Percentiles rank a stretch among this genome's conserved stretches.
phyloP scores from a whole-genome alignment of 1,140 invertebrate genomes.

The Hypsibius dujardini region DNA sequence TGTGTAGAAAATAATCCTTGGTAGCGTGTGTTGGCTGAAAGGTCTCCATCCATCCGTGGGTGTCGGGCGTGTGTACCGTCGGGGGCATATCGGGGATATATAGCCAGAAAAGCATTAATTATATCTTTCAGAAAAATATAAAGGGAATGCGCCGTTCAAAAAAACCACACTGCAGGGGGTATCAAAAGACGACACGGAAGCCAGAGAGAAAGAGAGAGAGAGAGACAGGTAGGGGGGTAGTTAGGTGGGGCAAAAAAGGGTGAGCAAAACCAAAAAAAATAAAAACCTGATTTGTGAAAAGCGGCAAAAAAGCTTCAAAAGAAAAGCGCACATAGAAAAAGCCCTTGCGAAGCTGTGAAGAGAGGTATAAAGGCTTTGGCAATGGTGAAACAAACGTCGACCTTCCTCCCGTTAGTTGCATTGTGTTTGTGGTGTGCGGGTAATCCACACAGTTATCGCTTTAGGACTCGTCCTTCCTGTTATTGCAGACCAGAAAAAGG shows the following conservation, averaged over 20 bases:
- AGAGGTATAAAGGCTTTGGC: constrained; percentile 7
- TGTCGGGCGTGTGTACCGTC: too few relatives aligned
- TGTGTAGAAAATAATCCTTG: too few relatives aligned
- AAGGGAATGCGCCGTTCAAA: not conserved
- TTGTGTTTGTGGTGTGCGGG: too few relatives aligned
- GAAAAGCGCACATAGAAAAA: not conserved
- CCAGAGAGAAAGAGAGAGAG: not conserved
- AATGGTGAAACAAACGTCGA: too few relatives aligned
- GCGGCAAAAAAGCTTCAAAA: not conserved
- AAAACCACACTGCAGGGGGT: not conserved
- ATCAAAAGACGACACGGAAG: not conserved
- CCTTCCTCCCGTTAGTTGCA: too few relatives aligned
- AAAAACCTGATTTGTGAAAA: not conserved
- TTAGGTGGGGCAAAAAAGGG: not conserved
- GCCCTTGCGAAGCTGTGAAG: not conserved
- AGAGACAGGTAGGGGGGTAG: not conserved
- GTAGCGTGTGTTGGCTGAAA: too few relatives aligned
- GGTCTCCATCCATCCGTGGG: too few relatives aligned
- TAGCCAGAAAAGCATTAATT: too few relatives aligned
- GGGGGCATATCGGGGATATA: too few relatives aligned
- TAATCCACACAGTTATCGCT: too few relatives aligned
- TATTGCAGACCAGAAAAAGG: too few relatives aligned
- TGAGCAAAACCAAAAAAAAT: not conserved
- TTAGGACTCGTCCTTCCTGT: too few relatives aligned
- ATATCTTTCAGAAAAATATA: constrained; percentile 11